Evolutionary conservation across 2,888 invertebrate species (phyloP), one percentile per base, ranked within the genome.

Genomic region (Andrena fulva): DNA sequence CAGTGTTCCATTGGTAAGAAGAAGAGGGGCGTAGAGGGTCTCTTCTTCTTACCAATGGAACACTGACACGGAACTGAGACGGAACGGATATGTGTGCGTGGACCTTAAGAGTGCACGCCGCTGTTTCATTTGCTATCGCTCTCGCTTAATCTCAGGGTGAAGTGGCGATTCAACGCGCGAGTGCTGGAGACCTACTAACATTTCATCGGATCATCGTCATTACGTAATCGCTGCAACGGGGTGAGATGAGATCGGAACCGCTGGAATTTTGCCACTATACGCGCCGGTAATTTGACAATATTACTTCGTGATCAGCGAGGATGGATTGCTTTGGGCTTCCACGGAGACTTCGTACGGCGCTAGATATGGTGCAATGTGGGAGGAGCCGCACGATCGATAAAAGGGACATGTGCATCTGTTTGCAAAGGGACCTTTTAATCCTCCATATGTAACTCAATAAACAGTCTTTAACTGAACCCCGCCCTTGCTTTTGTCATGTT

Each of bases 181-280:
- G 42, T 52, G 24, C 12, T 7, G 54, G 27, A 80, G 86, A 86
- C 85, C 86, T 85, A 86, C 76, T 83, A 85, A 83, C 83, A 85
- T 86, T 86, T 85, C 78, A 76, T 77, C 73, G 81, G 72, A 81
- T 86, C 81, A 81, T 84, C 77, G 31, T 69, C 31, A 24, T 86
- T 86, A 60, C 76, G 80, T 66, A 86, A 85, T 75, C 62, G 16
- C 27, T 52, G 63, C 73, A 35, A 50, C 71, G 33, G 48, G 12
- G 67, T 27, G 2, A 67, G 78, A 77, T 68, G 74, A 64, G 82
- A 77, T 77, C 71, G 69, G 73, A 78, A 80, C 74, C 20, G 68
- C 12, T 50, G 60, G 82, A 79, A 85, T 77, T 77, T 67, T 29
- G 56, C 52, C 29, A 6, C 24, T 54, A 66, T 42, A 54, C 27